Base-by-base conservation (phyloP, 2,888 invertebrate species). In the Hypselothyrea guttata region DNA sequence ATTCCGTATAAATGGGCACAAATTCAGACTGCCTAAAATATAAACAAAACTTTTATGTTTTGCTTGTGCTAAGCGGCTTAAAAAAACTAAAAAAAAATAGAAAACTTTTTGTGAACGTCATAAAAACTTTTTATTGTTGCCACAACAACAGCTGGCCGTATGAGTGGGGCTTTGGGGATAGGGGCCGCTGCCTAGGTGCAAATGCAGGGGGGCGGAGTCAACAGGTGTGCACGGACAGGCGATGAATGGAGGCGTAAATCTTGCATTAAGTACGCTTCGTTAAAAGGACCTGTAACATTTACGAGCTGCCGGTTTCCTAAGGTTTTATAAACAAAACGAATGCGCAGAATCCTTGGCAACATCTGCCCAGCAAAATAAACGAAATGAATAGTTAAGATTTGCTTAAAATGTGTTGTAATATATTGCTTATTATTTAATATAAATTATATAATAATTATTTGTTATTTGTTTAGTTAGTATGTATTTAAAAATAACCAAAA, bases 201-300 rank as follows among this genome's bases (percentile, higher is more conserved):
- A n/a, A 22, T 22, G 5, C 18, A 37, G 56, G 60, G 33, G 65
- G 62, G 49, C 51, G 33, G 30, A 41, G 47, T 46, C 78, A 79
- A 85, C 78, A 79, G 78, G 86, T 79, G 78, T 61, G 64, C 57
- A 83, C 31, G 54, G 44, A 52, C 70, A 62, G 61, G 75, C 85
- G 55, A 79, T 83, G 84, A 72, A 83, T 85, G 78, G 75, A 79
- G 72, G 72, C 78, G 84, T 79, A 79, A 79, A 85, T 79, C 84
- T 79, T 83, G 58, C 86, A 81, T 70, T 75, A 63, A 85, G 73
- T 52, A 65, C 55, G 52, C 46, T 59, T 61, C 71, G 53, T 54
- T 60, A 52, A 12, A n/a, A 61, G 72, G 48, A 72, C 53, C 30
- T 44, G 48, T 27, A 61, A 61, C 76, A 52, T 65, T 71, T 62